A percentile compares a stretch with the other conserved stretches of the same genome.
Evolutionary conservation across 2,113 vertebrate species (phyloP).

Genomic region (Cyrtonyx montezumae): DNA sequence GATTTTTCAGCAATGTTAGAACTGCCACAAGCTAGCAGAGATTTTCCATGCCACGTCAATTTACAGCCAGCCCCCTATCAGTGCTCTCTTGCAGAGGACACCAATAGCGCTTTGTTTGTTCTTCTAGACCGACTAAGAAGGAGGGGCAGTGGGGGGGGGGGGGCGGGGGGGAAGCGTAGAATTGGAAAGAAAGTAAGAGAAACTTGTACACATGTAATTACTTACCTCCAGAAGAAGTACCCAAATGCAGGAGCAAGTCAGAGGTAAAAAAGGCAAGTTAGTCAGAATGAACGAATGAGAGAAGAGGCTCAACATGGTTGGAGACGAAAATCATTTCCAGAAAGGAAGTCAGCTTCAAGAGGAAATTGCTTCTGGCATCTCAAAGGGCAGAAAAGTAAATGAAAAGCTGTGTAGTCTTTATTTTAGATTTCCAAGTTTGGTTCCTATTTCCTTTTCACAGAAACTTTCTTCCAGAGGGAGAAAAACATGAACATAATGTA

Average conservation of each 20-base stretch:
- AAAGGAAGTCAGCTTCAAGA: slow-evolving; percentile 80
- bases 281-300: slow-evolving; percentile 63
- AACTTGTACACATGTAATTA: slow-evolving; percentile 50
- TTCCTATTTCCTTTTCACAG: slow-evolving; percentile 59
- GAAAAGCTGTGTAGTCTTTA: slow-evolving; percentile 60
- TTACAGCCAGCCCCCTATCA: slow-evolving; percentile 81
- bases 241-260: slow-evolving; percentile 26
- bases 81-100: slow-evolving; percentile 77
- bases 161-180: background rate
- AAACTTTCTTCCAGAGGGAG: background rate
- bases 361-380: slow-evolving; percentile 78
- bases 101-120: slow-evolving; percentile 81
- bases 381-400: slow-evolving; percentile 71
- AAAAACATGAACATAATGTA: background rate
- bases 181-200: slow-evolving; percentile 74
- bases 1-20: slow-evolving; percentile 53
- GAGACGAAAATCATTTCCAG: slow-evolving; percentile 80
- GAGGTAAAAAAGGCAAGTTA: slow-evolving; percentile 33
- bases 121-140: slow-evolving; percentile 69
- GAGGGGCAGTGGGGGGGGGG: background rate
- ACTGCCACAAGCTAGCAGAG: slow-evolving; percentile 75
- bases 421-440: slow-evolving; percentile 53
- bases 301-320: slow-evolving; percentile 68
- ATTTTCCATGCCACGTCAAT: slow-evolving; percentile 88
- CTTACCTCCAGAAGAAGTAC: slow-evolving; percentile 64